phyloP scores from a whole-genome alignment of 2,888 invertebrate species.

The Serrognathus titanus region DNA sequence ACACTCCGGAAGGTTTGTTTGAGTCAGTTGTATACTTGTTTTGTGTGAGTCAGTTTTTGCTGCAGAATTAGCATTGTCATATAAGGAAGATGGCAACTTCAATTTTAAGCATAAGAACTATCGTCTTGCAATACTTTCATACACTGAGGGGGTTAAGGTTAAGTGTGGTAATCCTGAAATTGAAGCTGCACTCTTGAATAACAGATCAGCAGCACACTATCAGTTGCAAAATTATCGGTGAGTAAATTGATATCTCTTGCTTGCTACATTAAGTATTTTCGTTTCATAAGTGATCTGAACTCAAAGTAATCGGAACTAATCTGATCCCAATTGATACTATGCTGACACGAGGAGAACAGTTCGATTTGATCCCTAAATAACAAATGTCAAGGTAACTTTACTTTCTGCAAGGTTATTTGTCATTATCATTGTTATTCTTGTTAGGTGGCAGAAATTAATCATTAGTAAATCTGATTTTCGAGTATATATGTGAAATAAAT shows the following conservation, averaged over 20 bases:
- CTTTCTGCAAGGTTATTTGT: too few species aligned
- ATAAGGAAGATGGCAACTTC: slow-evolving; percentile 95
- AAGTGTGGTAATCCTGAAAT: slow-evolving; percentile 66
- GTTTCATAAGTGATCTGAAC: too few species aligned
- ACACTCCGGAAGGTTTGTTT: slow-evolving; percentile 63
- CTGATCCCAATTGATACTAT: too few species aligned
- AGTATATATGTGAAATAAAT: too few species aligned
- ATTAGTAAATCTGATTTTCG: too few species aligned
- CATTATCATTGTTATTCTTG: too few species aligned
- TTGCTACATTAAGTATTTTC: too few species aligned
- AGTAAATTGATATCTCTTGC: background rate
- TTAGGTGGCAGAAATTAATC: too few species aligned
- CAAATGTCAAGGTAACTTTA: too few species aligned
- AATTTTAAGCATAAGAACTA: slow-evolving; percentile 95
- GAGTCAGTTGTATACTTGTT: background rate
- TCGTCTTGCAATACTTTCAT: slow-evolving; percentile 73
- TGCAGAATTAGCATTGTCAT: slow-evolving; percentile 76
- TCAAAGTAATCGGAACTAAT: too few species aligned
- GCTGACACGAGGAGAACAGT: too few species aligned
- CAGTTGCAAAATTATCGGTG: slow-evolving; percentile 76
- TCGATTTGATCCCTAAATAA: too few species aligned
- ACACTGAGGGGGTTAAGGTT: slow-evolving; percentile 84
- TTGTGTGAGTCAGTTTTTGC: slow-evolving; percentile 21
- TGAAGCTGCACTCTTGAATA: slow-evolving; percentile 83
- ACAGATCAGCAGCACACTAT: slow-evolving; percentile 86